These are phyloP conservation scores for Mythimna lalbum DNA, from an alignment of 2,888 invertebrate genomes.

Conservation along the genomic window DNA sequence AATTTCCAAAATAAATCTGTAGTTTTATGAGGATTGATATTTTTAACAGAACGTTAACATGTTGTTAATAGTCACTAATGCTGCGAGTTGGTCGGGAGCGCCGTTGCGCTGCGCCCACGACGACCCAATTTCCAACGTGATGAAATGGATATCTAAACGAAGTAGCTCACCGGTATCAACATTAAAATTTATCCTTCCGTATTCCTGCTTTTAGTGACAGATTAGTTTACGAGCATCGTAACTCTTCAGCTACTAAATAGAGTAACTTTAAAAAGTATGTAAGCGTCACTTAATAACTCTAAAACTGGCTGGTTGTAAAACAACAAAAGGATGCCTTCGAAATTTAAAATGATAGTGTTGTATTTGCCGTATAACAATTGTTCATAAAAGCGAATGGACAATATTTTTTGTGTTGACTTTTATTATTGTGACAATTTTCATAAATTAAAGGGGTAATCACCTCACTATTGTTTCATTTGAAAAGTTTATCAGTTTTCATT, in stretches of 20 bases:
- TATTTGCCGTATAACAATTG: constrained; percentile 48
- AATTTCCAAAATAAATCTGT: constrained; percentile 64
- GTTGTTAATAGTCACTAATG: constrained; percentile 85
- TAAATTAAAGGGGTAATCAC: constrained; percentile 59
- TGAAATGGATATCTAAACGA: constrained; percentile 74
- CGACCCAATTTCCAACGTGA: constrained; percentile 79
- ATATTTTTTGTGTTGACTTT: constrained; percentile 47
- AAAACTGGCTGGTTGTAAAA: constrained; percentile 51
- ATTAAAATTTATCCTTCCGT: constrained; percentile 77
- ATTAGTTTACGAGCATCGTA: constrained; percentile 76
- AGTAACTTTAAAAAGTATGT: constrained; percentile 64
- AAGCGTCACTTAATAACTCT: constrained; percentile 53
- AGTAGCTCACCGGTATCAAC: constrained; percentile 72
- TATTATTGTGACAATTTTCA: constrained; percentile 47
- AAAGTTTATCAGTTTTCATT: constrained; percentile 20
- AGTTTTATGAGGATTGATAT: constrained; percentile 73
- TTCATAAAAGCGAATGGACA: constrained; percentile 53
- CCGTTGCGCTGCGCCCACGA: constrained; percentile 66
- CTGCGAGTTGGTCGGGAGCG: constrained; percentile 56
- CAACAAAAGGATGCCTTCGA: constrained; percentile 59
- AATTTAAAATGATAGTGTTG: constrained; percentile 52
- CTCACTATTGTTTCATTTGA: constrained; percentile 32
- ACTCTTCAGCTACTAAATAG: constrained; percentile 65
- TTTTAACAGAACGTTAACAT: constrained; percentile 81
- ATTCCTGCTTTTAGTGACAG: constrained; percentile 75